Percentiles rank a stretch among this genome's conserved stretches.
Evolutionary conservation across 2,888 invertebrate species (phyloP).

Genomic region (Archaeoteleia sp.): DNA sequence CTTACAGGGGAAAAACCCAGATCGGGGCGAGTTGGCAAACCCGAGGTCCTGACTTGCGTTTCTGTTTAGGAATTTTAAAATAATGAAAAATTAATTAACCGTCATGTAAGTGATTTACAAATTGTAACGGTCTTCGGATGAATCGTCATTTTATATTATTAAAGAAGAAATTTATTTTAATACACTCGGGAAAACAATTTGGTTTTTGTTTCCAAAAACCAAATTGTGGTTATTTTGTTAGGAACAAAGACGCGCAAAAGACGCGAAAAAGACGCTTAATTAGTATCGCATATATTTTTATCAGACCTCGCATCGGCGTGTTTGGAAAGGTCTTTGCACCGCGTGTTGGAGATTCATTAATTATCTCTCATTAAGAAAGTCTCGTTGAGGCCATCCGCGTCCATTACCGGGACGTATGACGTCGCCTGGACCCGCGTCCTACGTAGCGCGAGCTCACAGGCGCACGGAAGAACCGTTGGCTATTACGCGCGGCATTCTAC

Average conservation of each 20-base stretch:
- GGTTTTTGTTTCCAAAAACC: too few relatives aligned
- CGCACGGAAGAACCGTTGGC: conserved; percentile 60
- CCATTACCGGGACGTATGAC: conserved; percentile 50
- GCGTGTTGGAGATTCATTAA: conserved; percentile 53
- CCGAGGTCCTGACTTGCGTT: too few relatives aligned
- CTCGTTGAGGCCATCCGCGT: conserved; percentile 51
- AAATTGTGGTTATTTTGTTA: too few relatives aligned
- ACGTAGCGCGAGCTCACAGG: conserved; percentile 1
- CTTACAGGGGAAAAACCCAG: too few relatives aligned
- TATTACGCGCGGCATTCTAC: conserved; percentile 57
- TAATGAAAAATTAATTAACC: too few relatives aligned
- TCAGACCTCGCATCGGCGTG: conserved; percentile 49
- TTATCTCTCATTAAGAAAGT: conserved; percentile 55
- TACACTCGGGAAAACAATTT: too few relatives aligned
- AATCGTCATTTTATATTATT: too few relatives aligned
- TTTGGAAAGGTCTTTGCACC: conserved; percentile 49
- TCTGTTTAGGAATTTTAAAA: too few relatives aligned
- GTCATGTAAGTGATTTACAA: too few relatives aligned
- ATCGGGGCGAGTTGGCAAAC: too few relatives aligned
- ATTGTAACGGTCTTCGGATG: too few relatives aligned
- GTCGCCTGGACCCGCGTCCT: conserved; percentile 32
- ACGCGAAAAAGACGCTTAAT: conserved; percentile 31
- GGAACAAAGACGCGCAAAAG: conserved; percentile 18
- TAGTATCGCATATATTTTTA: conserved; percentile 43
- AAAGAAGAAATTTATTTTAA: too few relatives aligned